These are phyloP conservation scores for Syrista parreyssii DNA, from an alignment of 2,888 invertebrate genomes.

Conservation along the genomic window DNA sequence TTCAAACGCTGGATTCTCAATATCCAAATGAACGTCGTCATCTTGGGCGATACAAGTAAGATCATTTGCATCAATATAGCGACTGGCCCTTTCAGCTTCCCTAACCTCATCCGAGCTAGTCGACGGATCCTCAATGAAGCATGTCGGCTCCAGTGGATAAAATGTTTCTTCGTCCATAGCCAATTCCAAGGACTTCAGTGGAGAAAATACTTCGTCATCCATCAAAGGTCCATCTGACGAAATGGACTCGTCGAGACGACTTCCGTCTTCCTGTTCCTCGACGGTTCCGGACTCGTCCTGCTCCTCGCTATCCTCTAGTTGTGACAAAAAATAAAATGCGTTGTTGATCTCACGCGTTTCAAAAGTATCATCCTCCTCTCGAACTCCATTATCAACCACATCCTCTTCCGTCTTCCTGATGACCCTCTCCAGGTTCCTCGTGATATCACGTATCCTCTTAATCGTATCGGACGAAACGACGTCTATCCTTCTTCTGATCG, in stretches of 20 bases:
- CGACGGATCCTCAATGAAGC: slow-evolving; percentile 16
- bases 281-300: not conserved
- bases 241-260: slow-evolving; percentile 11
- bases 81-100: not conserved
- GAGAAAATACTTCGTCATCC: not conserved
- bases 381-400: not conserved
- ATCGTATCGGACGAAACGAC: slow-evolving; percentile 63
- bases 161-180: slow-evolving; percentile 6
- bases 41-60: not conserved
- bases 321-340: slow-evolving; percentile 58
- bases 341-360: slow-evolving; percentile 54
- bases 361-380: slow-evolving; percentile 33
- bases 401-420: slow-evolving; percentile 33
- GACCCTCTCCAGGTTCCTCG: slow-evolving; percentile 59
- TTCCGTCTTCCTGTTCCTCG: slow-evolving; percentile 12
- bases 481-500: slow-evolving; percentile 58
- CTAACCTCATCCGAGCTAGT: slow-evolving; percentile 3
- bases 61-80: not conserved
- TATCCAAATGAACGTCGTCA: not conserved
- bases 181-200: not conserved
- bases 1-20: slow-evolving; percentile 26
- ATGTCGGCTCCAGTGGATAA: slow-evolving; percentile 40
- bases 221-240: slow-evolving; percentile 19
- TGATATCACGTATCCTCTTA: slow-evolving; percentile 59
- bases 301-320: slow-evolving; percentile 49